Percentiles rank a stretch among this genome's conserved stretches.
Conservation (phyloP, 2,797 vertebrate genomes). For the Eulemur rubriventer region DNA sequence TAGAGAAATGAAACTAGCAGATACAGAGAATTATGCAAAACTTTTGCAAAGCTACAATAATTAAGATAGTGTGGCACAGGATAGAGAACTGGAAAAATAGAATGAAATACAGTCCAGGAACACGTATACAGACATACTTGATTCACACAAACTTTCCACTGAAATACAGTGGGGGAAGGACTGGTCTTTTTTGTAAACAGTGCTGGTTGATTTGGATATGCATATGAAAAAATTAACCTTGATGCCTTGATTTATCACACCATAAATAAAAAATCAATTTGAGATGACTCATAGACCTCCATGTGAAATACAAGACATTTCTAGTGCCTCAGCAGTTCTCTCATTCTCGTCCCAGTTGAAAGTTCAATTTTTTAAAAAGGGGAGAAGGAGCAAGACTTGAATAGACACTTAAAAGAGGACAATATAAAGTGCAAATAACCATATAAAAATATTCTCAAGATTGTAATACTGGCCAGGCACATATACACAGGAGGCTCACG, state of each 20-base stretch:
- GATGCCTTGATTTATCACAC: background rate
- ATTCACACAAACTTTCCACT: background rate
- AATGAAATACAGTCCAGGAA: background rate
- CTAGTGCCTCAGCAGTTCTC: background rate
- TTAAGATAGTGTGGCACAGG: background rate
- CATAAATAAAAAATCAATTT: background rate
- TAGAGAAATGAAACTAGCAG: background rate
- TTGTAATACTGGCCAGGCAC: background rate
- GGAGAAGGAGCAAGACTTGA: background rate
- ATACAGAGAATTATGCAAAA: background rate
- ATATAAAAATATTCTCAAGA: background rate
- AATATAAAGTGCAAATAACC: background rate
- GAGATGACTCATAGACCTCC: background rate
- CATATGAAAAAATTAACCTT: background rate
- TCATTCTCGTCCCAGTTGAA: background rate
- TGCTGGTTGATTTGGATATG: background rate
- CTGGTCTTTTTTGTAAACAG: background rate
- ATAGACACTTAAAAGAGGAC: background rate
- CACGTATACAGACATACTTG: background rate
- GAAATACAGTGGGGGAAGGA: background rate
- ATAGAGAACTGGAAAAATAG: background rate
- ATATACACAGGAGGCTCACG: too few species aligned
- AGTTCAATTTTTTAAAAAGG: background rate
- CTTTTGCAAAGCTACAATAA: background rate
- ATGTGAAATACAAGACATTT: background rate